Percentiles rank a stretch among this genome's conserved stretches.
Conservation (phyloP, 2,888 invertebrate species). For the Chymomyza procnemis region DNA sequence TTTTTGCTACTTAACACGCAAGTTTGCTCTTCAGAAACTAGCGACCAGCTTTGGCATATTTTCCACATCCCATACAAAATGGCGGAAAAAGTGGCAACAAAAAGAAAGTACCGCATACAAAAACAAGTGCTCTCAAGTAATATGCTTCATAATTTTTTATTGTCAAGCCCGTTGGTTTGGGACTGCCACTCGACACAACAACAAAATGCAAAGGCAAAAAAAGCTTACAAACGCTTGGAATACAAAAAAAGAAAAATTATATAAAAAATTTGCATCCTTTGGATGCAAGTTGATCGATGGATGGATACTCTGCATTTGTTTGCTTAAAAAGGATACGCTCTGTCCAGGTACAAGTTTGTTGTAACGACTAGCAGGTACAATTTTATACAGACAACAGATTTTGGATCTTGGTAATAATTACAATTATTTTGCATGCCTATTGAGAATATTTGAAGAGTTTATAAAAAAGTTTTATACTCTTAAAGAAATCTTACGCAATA, state of each 20-base stretch:
- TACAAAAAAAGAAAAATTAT: conserved; percentile 29
- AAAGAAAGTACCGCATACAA: conserved; percentile 50
- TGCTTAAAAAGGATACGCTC: too few species aligned
- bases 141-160: conserved; percentile 75
- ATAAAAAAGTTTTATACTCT: too few species aligned
- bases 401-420: too few species aligned
- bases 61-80: conserved; percentile 31
- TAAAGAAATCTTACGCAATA: too few species aligned
- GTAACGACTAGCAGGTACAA: too few species aligned
- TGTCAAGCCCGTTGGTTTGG: conserved; percentile 68
- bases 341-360: too few species aligned
- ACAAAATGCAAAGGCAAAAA: conserved; percentile 41
- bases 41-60: conserved; percentile 62
- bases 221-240: conserved; percentile 59
- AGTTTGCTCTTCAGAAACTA: conserved; percentile 63
- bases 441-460: too few species aligned
- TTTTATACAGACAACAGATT: too few species aligned
- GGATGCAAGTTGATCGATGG: too few species aligned
- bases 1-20: conserved; percentile 67
- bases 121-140: conserved; percentile 74
- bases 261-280: background rate
- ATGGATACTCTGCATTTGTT: too few species aligned
- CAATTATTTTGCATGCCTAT: too few species aligned
- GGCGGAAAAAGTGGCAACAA: conserved; percentile 37
- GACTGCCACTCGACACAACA: conserved; percentile 50